Conservation (phyloP, 1,140 invertebrate species). For the Paraescarpia echinospica region DNA sequence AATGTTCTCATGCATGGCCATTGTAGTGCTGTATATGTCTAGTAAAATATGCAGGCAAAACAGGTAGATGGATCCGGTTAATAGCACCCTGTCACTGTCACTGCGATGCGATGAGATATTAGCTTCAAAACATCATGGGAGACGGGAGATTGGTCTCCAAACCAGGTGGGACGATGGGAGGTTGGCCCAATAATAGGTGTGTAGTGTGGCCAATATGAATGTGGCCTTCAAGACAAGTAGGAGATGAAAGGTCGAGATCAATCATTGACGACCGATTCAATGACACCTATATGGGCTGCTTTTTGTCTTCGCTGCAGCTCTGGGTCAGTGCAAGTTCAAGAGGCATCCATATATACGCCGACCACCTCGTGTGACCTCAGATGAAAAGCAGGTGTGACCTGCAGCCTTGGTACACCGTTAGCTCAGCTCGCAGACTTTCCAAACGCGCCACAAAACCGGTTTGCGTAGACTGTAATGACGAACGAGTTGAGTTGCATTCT, state of each 20-base stretch:
- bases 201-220: not conserved
- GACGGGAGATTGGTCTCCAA: not conserved
- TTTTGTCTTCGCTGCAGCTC: not conserved
- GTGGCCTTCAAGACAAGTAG: not conserved
- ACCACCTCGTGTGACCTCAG: not conserved
- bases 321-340: not conserved
- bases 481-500: not conserved
- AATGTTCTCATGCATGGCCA: not conserved
- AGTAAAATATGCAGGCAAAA: not conserved
- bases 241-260: not conserved
- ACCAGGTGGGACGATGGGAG: not conserved
- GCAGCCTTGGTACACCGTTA: not conserved
- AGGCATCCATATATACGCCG: too few species aligned
- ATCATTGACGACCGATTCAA: not conserved
- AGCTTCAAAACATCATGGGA: not conserved
- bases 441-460: not conserved
- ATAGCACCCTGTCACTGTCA: too few species aligned
- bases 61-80: too few species aligned
- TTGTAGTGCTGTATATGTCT: not conserved
- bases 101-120: too few species aligned
- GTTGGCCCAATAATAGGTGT: not conserved
- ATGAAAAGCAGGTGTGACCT: not conserved
- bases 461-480: not conserved
- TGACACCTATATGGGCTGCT: not conserved
- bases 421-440: not conserved